Evolutionary conservation across 1,140 invertebrate species (phyloP), one percentile per base, ranked within the genome.

Genomic region (Sycophaga agraensis): DNA sequence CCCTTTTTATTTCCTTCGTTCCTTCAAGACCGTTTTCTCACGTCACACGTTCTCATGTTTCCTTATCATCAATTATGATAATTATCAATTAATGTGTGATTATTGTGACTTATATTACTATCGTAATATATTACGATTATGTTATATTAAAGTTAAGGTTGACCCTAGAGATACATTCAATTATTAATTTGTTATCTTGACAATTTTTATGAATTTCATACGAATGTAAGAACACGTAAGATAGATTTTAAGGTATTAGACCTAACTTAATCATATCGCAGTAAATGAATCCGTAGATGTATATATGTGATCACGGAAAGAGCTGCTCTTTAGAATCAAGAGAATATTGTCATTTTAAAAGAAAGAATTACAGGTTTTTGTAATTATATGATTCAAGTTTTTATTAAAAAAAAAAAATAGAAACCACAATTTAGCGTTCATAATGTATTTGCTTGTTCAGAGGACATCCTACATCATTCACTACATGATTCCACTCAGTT

Each of bases 211-310:
- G 51, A 24, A 45, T 55, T 54, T 61, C 51, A 51, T 56, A 45
- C 55, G 42, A 42, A 26, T 59, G 57, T 60, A 42, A 49, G 24
- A 55, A 46, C 21, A 48, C 43, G 34, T 48, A 55, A 61, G 37
- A 50, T 68, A 71, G 68, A 48, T 26, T 49, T 26, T 71, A 67
- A 72, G 65, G 59, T 64, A 40, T 54, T 73, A 72, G 67, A 51
- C 68, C 54, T 59, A 51, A 65, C 63, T 64, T 71, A 71, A 72
- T 50, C 70, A 70, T 70, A 70, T 73, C 70, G 42, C 50, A 54
- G 31, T 54, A 73, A 71, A 63, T 45, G 66, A 59, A 45, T 72
- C 67, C 69, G 66, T 72, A 72, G 63, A 68, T 73, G 69, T 67
- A 69, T 64, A 66, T 70, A 68, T 67, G 71, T 70, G 69, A 73